A percentile compares a stretch with the other conserved stretches of the same genome.
phyloP scores from a whole-genome alignment of 2,888 invertebrate species.

The Notodonta dromedarius region DNA sequence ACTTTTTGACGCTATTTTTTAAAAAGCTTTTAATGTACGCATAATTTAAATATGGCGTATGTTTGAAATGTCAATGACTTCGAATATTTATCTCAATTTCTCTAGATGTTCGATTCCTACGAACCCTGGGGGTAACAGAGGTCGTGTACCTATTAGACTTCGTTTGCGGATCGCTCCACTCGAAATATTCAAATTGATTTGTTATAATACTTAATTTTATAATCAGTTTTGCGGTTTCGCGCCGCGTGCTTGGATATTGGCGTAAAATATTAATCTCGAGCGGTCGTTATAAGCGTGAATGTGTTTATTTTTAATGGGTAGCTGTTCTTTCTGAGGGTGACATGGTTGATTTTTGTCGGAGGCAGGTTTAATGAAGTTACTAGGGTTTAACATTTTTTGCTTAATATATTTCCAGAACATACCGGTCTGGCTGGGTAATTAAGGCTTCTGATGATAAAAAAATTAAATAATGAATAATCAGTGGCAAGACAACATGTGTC shows the following conservation, averaged over 20 bases:
- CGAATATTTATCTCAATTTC: background rate
- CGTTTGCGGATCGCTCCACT: background rate
- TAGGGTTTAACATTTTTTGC: too few species aligned
- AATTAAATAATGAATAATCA: too few species aligned
- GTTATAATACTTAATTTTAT: constrained; percentile 1
- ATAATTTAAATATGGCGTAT: too few species aligned
- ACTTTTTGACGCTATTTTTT: too few species aligned
- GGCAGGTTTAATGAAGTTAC: too few species aligned
- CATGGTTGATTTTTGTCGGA: background rate
- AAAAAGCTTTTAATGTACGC: too few species aligned
- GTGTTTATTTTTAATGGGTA: background rate
- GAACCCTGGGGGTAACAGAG: background rate
- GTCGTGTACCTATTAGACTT: background rate
- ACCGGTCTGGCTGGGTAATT: too few species aligned
- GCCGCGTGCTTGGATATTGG: background rate
- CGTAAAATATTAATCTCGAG: background rate
- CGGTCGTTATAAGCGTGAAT: background rate
- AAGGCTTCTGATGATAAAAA: too few species aligned
- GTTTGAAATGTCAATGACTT: background rate
- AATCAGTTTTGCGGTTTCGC: background rate
- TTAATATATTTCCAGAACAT: too few species aligned
- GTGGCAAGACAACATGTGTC: too few species aligned
- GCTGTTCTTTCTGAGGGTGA: background rate
- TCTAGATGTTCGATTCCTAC: background rate
- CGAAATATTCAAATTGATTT: constrained; percentile 4